Conservation (phyloP, 2,797 vertebrate genomes). For the Knipowitschia caucasica region DNA sequence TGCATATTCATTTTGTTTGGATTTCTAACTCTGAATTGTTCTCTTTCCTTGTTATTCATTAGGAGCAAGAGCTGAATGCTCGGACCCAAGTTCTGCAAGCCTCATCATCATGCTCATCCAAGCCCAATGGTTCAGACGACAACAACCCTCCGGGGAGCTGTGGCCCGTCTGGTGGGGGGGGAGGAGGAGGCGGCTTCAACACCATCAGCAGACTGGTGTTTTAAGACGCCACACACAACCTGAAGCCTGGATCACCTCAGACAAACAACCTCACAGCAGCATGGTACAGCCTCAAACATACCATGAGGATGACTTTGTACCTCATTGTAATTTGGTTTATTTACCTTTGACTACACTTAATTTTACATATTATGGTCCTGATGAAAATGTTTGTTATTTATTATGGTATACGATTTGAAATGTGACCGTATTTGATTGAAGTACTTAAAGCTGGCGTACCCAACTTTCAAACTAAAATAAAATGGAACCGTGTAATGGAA, state of each 20-base stretch:
- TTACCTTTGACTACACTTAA: conserved; percentile 10
- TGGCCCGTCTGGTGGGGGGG: conserved; percentile 91
- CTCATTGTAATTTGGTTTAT: conserved; percentile 22
- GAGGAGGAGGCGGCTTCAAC: conserved; percentile 88
- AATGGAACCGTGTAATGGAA: too few relatives aligned
- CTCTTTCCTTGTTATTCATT: conserved; percentile 11
- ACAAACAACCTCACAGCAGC: conserved; percentile 20
- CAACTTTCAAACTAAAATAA: too few relatives aligned
- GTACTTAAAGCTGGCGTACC: too few relatives aligned
- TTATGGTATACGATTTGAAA: conserved; percentile 8
- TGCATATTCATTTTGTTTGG: background rate
- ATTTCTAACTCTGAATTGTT: conserved; percentile 6
- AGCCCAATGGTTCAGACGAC: conserved; percentile 95
- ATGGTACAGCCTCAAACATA: conserved; percentile 21
- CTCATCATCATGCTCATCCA: conserved; percentile 91
- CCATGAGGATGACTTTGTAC: conserved; percentile 22
- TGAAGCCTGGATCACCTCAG: conserved; percentile 14
- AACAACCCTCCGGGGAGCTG: conserved; percentile 97
- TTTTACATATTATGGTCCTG: conserved; percentile 27
- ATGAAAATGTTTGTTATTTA: conserved; percentile 25
- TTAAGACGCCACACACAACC: conserved; percentile 62
- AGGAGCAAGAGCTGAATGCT: conserved; percentile 97
- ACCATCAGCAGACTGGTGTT: conserved; percentile 94
- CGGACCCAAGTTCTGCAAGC: conserved; percentile 93
- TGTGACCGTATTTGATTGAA: conserved; percentile 1